Evolutionary conservation across 2,113 vertebrate species (phyloP), one percentile per base, ranked within the genome.

Genomic region (Siphamia tubifer): DNA sequence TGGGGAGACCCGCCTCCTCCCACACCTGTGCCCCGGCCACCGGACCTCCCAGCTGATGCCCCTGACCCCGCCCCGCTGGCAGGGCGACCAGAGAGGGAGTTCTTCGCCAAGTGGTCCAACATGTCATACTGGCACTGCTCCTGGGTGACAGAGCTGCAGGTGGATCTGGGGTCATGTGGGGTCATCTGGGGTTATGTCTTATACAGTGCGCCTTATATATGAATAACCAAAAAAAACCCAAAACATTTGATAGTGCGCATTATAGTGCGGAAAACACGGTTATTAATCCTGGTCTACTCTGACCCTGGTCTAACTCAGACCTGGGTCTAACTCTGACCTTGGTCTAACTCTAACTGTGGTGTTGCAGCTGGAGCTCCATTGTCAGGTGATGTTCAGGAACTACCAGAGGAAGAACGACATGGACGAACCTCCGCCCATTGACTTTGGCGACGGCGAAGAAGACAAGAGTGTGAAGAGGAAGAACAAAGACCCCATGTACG

Each of bases 101-200:
- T 99, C 90, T 99, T 98, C 28, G 95, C 95, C 69, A 99, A 99
- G 32, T 99, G 98, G 98, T 94, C 94, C 73, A 96, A 92, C 86
- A 94, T 99, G 96, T 99, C 97, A 1, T 99, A 99, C 38, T 98
- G 97, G 95, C 98, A 99, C 82, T 98, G 97, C 69, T 99, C 96
- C 27, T 99, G 98, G 98, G 97, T 99, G 51, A 95, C 96, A 0
- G 98, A 99, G 77, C 82, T 99, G 13, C 98, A 99, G 96, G 97
- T 98, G 74, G 24, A 23, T 12, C 9, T 2, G 1, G 39, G 19
- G 11, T 42, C 23, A 21, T 3, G 20, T 42, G 8, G 12, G 28
- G 28, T 30, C 10, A 7, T 30, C 10, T 6, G 28, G 28, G 3
- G 2, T 7, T 30, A 30, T n/a, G n/a, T n/a, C n/a, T n/a, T n/a